Percentiles rank a stretch among this genome's conserved stretches.
These are phyloP conservation scores for Euschistus heros DNA, from an alignment of 1,140 invertebrate genomes.

Conservation along the genomic window DNA sequence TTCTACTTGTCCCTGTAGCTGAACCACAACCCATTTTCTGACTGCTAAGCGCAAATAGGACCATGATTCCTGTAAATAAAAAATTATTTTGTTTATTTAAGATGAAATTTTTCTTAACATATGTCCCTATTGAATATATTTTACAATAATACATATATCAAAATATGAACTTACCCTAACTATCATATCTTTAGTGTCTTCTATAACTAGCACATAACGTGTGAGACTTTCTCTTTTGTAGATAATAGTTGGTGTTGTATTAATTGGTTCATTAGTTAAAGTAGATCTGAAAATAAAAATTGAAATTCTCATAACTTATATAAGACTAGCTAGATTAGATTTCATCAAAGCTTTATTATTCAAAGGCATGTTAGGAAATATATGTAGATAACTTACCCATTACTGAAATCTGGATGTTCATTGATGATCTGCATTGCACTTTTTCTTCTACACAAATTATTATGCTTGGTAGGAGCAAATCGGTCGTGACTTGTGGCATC, in stretches of 20 bases:
- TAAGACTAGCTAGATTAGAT: too few relatives aligned
- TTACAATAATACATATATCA: neutral
- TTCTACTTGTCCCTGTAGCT: constrained; percentile 41
- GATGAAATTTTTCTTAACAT: too few relatives aligned
- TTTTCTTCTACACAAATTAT: constrained; percentile 47
- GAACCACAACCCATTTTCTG: constrained; percentile 44
- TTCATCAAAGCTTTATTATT: too few relatives aligned
- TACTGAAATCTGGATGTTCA: constrained; percentile 45
- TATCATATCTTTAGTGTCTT: constrained; percentile 43
- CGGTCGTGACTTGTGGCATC: constrained; percentile 47
- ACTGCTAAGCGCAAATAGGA: constrained; percentile 44
- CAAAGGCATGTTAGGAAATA: neutral
- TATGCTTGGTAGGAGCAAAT: constrained; percentile 55
- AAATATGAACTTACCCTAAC: constrained; percentile 34
- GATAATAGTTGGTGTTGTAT: constrained; percentile 35
- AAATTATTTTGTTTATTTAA: neutral
- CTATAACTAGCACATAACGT: constrained; percentile 42
- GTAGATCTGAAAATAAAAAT: constrained; percentile 24
- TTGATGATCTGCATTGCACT: constrained; percentile 51
- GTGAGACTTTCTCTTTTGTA: constrained; percentile 40
- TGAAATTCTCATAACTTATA: neutral
- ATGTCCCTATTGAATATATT: neutral
- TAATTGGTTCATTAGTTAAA: constrained; percentile 31
- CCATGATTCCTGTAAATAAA: constrained; percentile 41
- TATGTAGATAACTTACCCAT: constrained; percentile 29